Evolutionary conservation across 2,113 vertebrate species (phyloP).

Genomic region (Setophaga kirtlandii): DNA sequence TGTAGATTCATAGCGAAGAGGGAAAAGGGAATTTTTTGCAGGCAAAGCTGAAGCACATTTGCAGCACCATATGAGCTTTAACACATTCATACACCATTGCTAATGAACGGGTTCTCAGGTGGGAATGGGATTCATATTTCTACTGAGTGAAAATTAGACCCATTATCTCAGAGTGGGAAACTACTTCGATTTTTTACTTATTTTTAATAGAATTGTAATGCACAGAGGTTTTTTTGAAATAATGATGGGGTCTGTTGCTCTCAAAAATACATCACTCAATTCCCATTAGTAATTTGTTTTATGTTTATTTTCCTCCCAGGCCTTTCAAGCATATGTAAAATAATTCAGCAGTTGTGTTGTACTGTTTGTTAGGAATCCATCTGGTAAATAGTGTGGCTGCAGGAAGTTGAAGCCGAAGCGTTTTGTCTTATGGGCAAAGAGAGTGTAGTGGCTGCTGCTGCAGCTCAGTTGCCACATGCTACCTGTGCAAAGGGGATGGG

Average conservation of each 20-base stretch:
- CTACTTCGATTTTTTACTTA: not conserved
- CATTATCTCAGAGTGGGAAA: not conserved
- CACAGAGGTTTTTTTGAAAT: not conserved
- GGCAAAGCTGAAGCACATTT: not conserved
- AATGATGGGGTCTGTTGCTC: rapidly evolving
- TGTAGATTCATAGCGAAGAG: not conserved
- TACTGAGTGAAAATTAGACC: not conserved
- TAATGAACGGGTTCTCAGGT: not conserved
- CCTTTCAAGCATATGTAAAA: not conserved
- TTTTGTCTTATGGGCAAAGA: not conserved
- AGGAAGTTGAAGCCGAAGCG: not conserved
- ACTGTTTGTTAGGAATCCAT: not conserved
- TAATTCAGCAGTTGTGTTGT: slow-evolving; percentile 17
- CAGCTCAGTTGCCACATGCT: not conserved
- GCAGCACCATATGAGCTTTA: not conserved
- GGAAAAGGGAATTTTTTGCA: not conserved
- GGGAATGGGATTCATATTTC: not conserved
- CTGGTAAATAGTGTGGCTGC: not conserved
- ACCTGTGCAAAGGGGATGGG: not conserved
- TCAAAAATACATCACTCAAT: not conserved
- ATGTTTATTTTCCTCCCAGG: not conserved
- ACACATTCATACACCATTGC: rapidly evolving
- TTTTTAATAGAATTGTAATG: not conserved
- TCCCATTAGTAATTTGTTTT: not conserved
- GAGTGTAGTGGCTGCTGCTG: rapidly evolving